Conservation (phyloP, 2,888 invertebrate genomes). For the Ormyrus pomaceus region DNA sequence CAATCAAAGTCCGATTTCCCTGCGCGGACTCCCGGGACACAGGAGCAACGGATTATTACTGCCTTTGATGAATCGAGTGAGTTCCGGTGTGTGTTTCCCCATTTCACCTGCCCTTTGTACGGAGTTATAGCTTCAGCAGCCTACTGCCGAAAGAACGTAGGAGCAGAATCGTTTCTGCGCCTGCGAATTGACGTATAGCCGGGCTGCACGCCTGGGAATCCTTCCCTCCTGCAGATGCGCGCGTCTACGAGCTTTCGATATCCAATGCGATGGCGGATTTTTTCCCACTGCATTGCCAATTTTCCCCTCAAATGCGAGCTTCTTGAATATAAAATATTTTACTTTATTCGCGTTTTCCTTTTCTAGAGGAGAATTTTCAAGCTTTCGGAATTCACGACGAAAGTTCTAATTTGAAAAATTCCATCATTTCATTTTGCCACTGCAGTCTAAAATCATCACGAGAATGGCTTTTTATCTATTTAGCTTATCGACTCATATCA, state of each 20-base stretch:
- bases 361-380: slow-evolving; percentile 23
- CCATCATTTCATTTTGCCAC: too few species aligned
- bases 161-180: slow-evolving; percentile 13
- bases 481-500: too few species aligned
- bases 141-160: background rate
- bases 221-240: background rate
- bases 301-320: too few species aligned
- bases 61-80: slow-evolving; percentile 14
- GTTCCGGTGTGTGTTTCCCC: slow-evolving; percentile 10
- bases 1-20: slow-evolving; percentile 61
- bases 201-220: slow-evolving; percentile 11
- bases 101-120: slow-evolving; percentile 47
- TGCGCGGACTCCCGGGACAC: slow-evolving; percentile 18
- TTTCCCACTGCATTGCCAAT: too few species aligned
- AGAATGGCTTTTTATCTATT: too few species aligned
- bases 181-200: too few species aligned
- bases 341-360: background rate
- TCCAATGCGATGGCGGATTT: too few species aligned
- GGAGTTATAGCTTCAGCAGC: background rate
- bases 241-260: too few species aligned
- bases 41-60: slow-evolving; percentile 40
- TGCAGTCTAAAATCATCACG: too few species aligned
- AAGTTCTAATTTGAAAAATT: too few species aligned
- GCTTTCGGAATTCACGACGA: background rate
- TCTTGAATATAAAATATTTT: too few species aligned